Conservation (phyloP, 2,888 invertebrate species). For the Tanaodytes sp. region DNA sequence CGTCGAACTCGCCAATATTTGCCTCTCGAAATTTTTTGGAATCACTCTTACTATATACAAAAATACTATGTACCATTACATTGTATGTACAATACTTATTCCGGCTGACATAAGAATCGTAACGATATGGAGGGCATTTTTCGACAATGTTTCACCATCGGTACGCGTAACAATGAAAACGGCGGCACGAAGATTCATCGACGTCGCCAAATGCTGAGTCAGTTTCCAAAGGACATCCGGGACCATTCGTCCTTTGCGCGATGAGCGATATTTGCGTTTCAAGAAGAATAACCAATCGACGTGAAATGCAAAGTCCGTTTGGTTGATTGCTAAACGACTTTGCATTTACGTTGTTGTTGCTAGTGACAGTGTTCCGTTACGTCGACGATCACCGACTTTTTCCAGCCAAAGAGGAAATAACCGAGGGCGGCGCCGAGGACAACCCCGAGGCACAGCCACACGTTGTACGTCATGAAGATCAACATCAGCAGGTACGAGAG, state of each 20-base stretch:
- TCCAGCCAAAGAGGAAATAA: constrained; percentile 97
- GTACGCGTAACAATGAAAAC: too few relatives aligned
- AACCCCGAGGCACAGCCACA: constrained; percentile 92
- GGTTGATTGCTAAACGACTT: not conserved
- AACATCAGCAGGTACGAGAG: constrained; percentile 95
- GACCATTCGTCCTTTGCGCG: too few relatives aligned
- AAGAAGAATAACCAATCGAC: too few relatives aligned
- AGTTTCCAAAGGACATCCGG: too few relatives aligned
- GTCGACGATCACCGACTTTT: constrained; percentile 92
- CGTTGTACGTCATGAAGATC: constrained; percentile 97
- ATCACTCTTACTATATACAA: constrained; percentile 45
- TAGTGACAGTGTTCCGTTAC: constrained; percentile 96
- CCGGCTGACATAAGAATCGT: too few relatives aligned
- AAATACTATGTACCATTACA: constrained; percentile 35
- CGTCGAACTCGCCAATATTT: constrained; percentile 26
- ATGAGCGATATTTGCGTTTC: too few relatives aligned
- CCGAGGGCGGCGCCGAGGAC: constrained; percentile 91
- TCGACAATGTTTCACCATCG: too few relatives aligned
- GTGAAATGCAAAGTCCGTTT: too few relatives aligned
- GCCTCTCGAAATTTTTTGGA: constrained; percentile 12
- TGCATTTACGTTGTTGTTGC: constrained; percentile 25
- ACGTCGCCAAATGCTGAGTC: too few relatives aligned
- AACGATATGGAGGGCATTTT: too few relatives aligned
- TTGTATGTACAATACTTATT: constrained; percentile 35
- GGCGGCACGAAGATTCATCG: too few relatives aligned